Percentiles rank a stretch among this genome's conserved stretches.
Conservation (phyloP, 2,888 invertebrate species). For the Cryptus armator region DNA sequence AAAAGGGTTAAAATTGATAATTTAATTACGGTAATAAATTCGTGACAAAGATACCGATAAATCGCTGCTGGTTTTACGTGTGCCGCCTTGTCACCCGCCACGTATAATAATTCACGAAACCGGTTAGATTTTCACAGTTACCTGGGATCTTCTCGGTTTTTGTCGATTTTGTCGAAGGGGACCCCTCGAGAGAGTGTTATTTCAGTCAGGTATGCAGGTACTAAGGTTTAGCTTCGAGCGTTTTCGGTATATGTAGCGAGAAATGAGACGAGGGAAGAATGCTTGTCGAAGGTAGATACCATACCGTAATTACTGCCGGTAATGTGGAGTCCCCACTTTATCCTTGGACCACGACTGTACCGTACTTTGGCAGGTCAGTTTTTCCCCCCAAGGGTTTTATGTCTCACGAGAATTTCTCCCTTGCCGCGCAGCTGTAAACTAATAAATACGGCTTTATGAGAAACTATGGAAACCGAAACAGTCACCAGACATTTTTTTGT, state of each 20-base stretch:
- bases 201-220: constrained; percentile 42
- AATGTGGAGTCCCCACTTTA: constrained; percentile 63
- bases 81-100: neutral
- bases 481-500: neutral
- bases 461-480: neutral
- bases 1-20: neutral
- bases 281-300: constrained; percentile 44
- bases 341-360: constrained; percentile 60
- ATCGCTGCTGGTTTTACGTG: neutral
- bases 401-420: constrained; percentile 56
- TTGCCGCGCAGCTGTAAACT: constrained; percentile 44
- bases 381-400: constrained; percentile 33
- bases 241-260: constrained; percentile 24
- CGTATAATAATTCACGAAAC: constrained; percentile 24
- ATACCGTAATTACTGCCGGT: constrained; percentile 68
- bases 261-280: constrained; percentile 20
- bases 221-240: constrained; percentile 1
- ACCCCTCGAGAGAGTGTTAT: constrained; percentile 28
- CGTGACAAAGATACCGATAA: neutral
- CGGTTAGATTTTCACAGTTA: constrained; percentile 48
- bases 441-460: neutral
- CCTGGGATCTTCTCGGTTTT: constrained; percentile 26
- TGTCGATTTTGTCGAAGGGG: constrained; percentile 18
- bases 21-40: neutral
- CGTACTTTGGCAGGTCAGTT: constrained; percentile 66